phyloP scores from a whole-genome alignment of 2,113 vertebrate species.

The Phylloscopus trochiloides region DNA sequence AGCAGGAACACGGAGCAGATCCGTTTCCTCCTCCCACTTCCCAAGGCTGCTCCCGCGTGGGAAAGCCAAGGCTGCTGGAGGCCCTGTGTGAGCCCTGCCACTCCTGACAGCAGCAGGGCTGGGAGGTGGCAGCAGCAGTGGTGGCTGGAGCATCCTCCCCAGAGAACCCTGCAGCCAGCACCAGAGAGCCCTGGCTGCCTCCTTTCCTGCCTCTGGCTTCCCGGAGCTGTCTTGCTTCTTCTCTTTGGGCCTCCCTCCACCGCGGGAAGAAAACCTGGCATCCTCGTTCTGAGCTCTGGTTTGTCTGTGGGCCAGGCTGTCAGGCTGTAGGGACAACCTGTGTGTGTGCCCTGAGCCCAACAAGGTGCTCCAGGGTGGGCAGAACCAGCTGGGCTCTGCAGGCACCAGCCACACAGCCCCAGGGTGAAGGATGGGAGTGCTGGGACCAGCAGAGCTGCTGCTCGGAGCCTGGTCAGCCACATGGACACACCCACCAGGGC shows the following conservation, averaged over 20 bases:
- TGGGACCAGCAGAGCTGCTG: not conserved
- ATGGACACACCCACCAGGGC: not conserved
- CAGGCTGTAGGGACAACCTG: not conserved
- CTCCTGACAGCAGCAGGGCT: not conserved
- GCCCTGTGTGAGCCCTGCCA: accelerated
- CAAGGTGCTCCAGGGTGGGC: not conserved
- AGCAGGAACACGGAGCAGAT: not conserved
- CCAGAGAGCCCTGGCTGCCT: not conserved
- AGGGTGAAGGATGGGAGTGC: not conserved
- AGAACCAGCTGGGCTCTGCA: accelerated
- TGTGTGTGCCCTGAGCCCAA: accelerated
- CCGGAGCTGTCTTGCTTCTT: not conserved
- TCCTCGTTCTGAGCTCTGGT: not conserved
- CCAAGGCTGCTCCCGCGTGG: not conserved
- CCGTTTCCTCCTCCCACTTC: conserved; percentile 7
- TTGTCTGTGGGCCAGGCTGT: not conserved
- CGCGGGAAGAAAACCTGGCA: not conserved
- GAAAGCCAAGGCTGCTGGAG: not conserved
- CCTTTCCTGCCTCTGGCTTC: accelerated
- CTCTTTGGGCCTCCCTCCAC: not conserved
- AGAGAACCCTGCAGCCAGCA: not conserved
- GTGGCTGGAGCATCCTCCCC: not conserved
- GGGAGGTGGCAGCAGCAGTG: accelerated
- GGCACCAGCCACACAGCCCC: not conserved
- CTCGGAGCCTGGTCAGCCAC: not conserved